Base-by-base conservation (phyloP, 2,888 invertebrate genomes). In the Vesta saturnalis region DNA sequence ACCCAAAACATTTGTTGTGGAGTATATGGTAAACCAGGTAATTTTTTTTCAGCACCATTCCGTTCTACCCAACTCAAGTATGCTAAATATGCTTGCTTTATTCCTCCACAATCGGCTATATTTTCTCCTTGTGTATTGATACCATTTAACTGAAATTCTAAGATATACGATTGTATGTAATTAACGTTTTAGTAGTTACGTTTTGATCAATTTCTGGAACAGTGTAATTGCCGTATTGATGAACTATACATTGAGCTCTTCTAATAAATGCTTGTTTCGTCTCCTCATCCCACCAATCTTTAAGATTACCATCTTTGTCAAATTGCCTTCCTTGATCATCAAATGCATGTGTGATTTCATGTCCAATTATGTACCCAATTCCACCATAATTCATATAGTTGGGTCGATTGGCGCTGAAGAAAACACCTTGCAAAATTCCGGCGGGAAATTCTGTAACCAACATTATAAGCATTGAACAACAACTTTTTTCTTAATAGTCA, bases 31-130 rank as follows among this genome's bases (percentile, higher is more conserved):
- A 94, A 84, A 0, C 93, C 94, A 0, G 94, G 93, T 10, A 94
- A 54, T 1, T 59, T 12, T 0, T 85, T 83, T 77, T 94, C 94
- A 0, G 85, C 84, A 78, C 80, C 75, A 58, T 92, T 88, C 5
- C 90, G 85, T 18, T 87, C 83, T 0, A 87, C 88, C 94, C 94
- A 95, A 5, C 89, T 88, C 57, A 90, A 87, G 83, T 95, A 95
- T 0, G 95, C 95, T 70, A 89, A 86, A 83, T 96, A 97, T 0
- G 96, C 94, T 81, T 94, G 93, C 81, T 96, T 96, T 72, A 96
- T 90, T 0, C 96, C 97, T 1, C 96, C 96, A 80, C 96, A 97
- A 82, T 97, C 97, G 0, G 97, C 97, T 65, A 97, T 97, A 82
- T 97, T 97, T 82, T 97, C 97, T 12, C 95, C 96, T 85, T 95